Evolutionary conservation across 1,140 invertebrate species (phyloP).

Genomic region (Pseudomyrmex cubaensis): DNA sequence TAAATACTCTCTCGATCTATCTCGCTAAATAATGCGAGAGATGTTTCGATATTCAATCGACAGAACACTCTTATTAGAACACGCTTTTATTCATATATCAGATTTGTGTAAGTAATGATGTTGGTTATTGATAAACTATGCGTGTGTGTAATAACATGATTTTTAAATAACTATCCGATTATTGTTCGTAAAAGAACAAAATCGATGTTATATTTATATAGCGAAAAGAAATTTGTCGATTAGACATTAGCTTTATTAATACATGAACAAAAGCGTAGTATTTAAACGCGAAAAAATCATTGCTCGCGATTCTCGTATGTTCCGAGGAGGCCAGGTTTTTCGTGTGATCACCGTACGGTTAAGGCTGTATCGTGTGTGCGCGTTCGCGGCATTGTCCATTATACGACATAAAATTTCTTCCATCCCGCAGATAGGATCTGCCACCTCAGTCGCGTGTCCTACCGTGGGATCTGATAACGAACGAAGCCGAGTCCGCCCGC

Average conservation of each 20-base stretch:
- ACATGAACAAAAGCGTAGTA: background rate
- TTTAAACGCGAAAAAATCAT: slow-evolving; percentile 37
- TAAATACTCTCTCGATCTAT: slow-evolving; percentile 9
- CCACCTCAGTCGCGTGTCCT: slow-evolving; percentile 82
- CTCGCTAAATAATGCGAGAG: background rate
- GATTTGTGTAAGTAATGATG: background rate
- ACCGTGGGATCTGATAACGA: slow-evolving; percentile 83
- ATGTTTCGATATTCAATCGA: background rate
- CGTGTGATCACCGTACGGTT: slow-evolving; percentile 61
- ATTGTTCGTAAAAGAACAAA: background rate
- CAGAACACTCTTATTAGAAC: background rate
- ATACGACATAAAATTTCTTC: slow-evolving; percentile 84
- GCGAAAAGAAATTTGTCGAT: background rate
- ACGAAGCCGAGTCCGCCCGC: slow-evolving; percentile 74
- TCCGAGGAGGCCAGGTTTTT: slow-evolving; percentile 24
- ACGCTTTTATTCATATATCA: slow-evolving; percentile 15
- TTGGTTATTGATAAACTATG: background rate
- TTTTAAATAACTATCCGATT: background rate
- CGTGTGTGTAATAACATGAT: too few relatives aligned
- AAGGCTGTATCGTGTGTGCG: slow-evolving; percentile 67
- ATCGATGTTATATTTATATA: background rate
- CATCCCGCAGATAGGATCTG: slow-evolving; percentile 82
- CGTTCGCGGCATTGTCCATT: slow-evolving; percentile 77
- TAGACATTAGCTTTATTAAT: background rate
- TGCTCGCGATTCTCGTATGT: slow-evolving; percentile 29